Conservation (phyloP, 2,888 invertebrate genomes). For the Diarsia brunnea region DNA sequence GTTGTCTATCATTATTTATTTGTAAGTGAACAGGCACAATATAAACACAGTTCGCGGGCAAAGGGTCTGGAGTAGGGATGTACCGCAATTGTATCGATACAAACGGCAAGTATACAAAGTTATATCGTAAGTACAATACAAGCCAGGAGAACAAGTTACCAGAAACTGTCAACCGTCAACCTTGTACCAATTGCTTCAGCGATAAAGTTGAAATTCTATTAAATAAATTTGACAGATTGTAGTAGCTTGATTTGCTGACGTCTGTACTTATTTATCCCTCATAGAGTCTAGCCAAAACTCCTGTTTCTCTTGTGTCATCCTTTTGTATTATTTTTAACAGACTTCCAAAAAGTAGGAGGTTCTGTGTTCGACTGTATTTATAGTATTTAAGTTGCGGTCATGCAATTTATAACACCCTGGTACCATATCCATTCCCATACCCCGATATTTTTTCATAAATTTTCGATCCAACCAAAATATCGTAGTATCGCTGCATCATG, state of each 20-base stretch:
- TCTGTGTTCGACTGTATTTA: too few species aligned
- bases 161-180: too few species aligned
- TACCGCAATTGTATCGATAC: background rate
- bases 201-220: too few species aligned
- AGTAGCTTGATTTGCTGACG: too few species aligned
- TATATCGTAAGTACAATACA: background rate
- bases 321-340: background rate
- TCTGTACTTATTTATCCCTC: too few species aligned
- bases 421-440: background rate
- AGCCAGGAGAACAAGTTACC: too few species aligned
- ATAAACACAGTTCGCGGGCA: conserved; percentile 72
- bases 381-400: too few species aligned
- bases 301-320: background rate
- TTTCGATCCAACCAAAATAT: background rate
- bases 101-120: background rate
- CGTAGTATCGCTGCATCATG: background rate
- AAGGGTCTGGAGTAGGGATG: conserved; percentile 41
- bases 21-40: conserved; percentile 69
- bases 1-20: conserved; percentile 77
- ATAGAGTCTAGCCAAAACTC: background rate
- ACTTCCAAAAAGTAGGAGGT: too few species aligned
- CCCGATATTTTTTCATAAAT: background rate
- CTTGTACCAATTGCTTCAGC: too few species aligned
- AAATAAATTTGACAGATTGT: too few species aligned
- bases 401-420: background rate